Base-by-base conservation (phyloP, 2,797 vertebrate species). In the Sebastolobus altivelis region DNA sequence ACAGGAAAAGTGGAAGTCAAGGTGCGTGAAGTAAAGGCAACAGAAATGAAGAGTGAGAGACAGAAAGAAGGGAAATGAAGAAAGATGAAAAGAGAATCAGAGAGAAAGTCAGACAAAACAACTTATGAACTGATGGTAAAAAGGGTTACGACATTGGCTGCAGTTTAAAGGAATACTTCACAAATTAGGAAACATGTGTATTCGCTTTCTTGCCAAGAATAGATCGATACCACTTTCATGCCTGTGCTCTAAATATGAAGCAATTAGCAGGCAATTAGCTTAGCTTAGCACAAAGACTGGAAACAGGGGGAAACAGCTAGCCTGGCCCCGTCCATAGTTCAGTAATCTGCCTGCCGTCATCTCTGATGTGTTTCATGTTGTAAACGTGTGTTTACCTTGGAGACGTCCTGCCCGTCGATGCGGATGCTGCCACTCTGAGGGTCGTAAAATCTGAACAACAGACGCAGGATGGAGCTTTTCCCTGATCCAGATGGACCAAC, bases 401-500 rank as follows among this genome's bases (percentile, higher is more conserved):
- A 95, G 81, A 98, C 96, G 91, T 98, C 97, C 89, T 98, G 97
- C 14, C 96, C 96, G 0, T 99, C 97, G 0, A 99, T 96, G 70
- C 95, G 95, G 89, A 99, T 95, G 80, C 95, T 95, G 74, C 97
- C 98, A 0, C 96, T 95, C 74, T 76, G 94, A 77, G 97, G 93
- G 0, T 98, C 95, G 0, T 98, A 98, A 89, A 99, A 98, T 25
- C 97, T 97, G 91, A 98, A 98, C 2, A 99, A 92, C 70, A 99
- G 93, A 55, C 97, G 97, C 58, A 99, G 93, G 78, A 98, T 83
- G 56, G 98, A 98, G 94, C 97, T 98, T 86, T 99, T 98, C 14
- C 98, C 97, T 0, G 97, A 96, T n/a, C 97, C 98, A 0, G 98
- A 98, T 1, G 96, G 96, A 55, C 98, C 97, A 8, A 99, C 97